Conservation (phyloP, 1,140 invertebrate genomes). For the Cardiocondyla obscurior region DNA sequence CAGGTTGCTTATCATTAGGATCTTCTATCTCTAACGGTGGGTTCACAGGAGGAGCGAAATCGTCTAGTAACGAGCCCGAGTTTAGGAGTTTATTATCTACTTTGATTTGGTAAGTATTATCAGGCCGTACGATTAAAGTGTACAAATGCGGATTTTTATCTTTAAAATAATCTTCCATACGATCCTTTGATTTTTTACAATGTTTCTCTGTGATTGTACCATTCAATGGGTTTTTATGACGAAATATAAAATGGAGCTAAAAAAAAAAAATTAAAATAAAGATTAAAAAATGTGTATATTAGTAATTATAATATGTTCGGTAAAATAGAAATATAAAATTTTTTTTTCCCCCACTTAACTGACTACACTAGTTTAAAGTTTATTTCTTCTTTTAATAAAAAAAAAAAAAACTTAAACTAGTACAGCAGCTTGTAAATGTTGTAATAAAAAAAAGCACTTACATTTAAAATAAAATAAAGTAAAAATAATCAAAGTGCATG, state of each 20-base stretch:
- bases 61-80: conserved; percentile 93
- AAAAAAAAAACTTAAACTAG: too few species aligned
- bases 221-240: conserved; percentile 97
- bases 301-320: background rate
- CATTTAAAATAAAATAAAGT: background rate
- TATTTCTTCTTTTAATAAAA: too few species aligned
- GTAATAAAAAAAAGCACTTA: too few species aligned
- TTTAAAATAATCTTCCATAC: conserved; percentile 95
- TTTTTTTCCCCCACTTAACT: too few species aligned
- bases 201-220: conserved; percentile 95
- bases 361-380: too few species aligned
- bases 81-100: conserved; percentile 92
- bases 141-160: conserved; percentile 98
- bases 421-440: too few species aligned
- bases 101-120: conserved; percentile 91
- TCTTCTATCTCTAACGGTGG: conserved; percentile 98
- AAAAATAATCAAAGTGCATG: background rate
- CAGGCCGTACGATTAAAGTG: conserved; percentile 94
- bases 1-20: conserved; percentile 94
- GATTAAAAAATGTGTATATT: background rate
- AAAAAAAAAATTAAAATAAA: conserved; percentile 71
- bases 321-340: too few species aligned
- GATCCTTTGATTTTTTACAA: conserved; percentile 93
- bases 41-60: conserved; percentile 97
- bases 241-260: conserved; percentile 98